These are phyloP conservation scores for Zaprionus lineosus DNA, from an alignment of 2,888 invertebrate species.

Conservation along the genomic window DNA sequence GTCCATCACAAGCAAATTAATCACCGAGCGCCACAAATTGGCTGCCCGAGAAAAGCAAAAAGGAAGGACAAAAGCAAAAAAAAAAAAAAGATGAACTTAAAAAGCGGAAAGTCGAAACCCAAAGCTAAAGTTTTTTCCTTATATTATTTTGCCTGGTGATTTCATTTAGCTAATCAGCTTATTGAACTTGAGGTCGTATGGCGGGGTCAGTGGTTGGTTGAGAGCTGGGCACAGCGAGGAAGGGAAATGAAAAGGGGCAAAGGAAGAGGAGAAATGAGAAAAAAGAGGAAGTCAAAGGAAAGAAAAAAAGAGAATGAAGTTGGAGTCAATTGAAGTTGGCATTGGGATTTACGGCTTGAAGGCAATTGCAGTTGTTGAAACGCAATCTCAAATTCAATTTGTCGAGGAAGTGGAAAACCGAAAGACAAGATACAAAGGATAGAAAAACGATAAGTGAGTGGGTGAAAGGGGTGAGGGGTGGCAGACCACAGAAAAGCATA, in stretches of 20 bases:
- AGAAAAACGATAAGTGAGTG: no score
- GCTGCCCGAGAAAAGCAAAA: constrained; percentile 8
- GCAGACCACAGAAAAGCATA: not conserved
- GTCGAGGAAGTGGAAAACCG: constrained; percentile 13
- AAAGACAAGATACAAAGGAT: not conserved
- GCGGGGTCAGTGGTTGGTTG: not conserved
- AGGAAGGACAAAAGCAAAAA: not conserved
- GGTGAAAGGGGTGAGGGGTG: not conserved
- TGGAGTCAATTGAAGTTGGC: constrained; percentile 48
- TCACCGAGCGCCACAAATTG: constrained; percentile 61
- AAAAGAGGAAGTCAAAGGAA: not conserved
- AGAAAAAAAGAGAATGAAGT: constrained; percentile 27
- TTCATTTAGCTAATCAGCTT: constrained; percentile 74
- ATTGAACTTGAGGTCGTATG: constrained; percentile 64
- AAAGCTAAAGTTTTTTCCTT: constrained; percentile 30
- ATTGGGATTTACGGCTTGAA: constrained; percentile 28
- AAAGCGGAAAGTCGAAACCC: not conserved
- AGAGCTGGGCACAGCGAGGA: not conserved
- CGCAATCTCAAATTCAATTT: constrained; percentile 60
- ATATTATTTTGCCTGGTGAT: constrained; percentile 54
- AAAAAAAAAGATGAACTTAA: not conserved
- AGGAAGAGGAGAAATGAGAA: not conserved
- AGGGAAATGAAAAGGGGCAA: constrained; percentile 2
- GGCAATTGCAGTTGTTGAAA: constrained; percentile 54
- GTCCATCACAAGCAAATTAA: constrained; percentile 69